A percentile compares a stretch with the other conserved stretches of the same genome.
phyloP scores from a whole-genome alignment of 2,113 vertebrate genomes.

The Paracyprichromis sp. region DNA sequence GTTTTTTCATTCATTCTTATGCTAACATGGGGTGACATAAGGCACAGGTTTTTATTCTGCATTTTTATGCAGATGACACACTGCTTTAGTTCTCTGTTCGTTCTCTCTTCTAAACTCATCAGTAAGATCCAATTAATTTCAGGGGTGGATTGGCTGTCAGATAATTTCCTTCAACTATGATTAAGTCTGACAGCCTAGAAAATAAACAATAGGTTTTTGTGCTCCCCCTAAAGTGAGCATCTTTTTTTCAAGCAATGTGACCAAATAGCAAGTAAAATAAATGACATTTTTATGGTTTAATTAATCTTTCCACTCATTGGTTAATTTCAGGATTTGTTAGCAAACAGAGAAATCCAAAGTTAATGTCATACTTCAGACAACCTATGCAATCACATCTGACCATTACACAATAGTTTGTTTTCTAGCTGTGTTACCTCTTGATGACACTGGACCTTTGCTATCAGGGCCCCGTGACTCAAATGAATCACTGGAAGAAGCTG shows the following conservation, averaged over 20 bases:
- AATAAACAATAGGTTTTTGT: background rate
- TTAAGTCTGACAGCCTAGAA: background rate
- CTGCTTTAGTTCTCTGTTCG: background rate
- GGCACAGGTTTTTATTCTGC: background rate
- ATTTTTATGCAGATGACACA: background rate
- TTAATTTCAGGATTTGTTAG: background rate
- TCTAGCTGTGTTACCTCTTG: background rate
- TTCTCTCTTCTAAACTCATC: background rate
- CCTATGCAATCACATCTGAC: background rate
- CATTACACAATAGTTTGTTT: background rate
- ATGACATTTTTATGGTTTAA: background rate
- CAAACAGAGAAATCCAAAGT: background rate
- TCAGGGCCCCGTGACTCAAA: background rate
- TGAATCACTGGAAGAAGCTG: background rate
- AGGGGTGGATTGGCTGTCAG: background rate
- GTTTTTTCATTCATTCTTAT: background rate
- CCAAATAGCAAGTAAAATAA: background rate
- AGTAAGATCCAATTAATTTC: background rate
- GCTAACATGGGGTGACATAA: background rate
- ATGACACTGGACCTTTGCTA: background rate
- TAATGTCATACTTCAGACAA: background rate
- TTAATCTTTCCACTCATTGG: background rate
- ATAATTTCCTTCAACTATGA: background rate
- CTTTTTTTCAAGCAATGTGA: background rate
- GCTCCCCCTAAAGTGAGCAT: background rate